Evolutionary conservation across 2,888 invertebrate genomes (phyloP), one percentile per base, ranked within the genome.

Genomic region (Oligia fasciuncula): DNA sequence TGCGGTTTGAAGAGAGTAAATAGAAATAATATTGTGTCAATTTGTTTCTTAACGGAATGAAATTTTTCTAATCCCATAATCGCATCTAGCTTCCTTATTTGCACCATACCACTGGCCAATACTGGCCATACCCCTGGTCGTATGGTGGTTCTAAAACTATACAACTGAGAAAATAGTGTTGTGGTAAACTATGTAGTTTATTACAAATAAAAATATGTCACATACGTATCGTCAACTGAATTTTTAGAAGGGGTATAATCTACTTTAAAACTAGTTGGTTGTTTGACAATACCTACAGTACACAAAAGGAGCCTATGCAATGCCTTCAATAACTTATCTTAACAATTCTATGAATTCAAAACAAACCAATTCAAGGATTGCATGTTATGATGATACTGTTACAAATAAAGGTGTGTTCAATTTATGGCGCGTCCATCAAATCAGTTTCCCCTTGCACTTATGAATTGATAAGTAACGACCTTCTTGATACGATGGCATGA

Each of bases 391-490:
- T 57, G 23, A 67, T 62, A 29, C 4, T n/a, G 14, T 29, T 17
- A 17, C 5, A 69, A 76, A 76, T 66, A 57, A 66, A 69, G 65
- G 43, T 49, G 43, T 49, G 68, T 76, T 35, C 43, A 68, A 68
- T 46, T 72, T 60, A 86, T 51, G 60, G 51, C 43, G 51, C 72
- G 71, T 72, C 77, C 66, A 79, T 87, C 76, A 83, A 80, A 80
- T 80, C 54, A 79, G 63, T 77, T 85, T 87, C 73, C 91, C 88
- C 85, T 88, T 89, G 84, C 89, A 84, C 87, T 87, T 87, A 84
- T 90, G 89, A 90, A 90, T 91, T 89, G 84, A 89, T 91, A 90
- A 90, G 66, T 66, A 85, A 79, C 87, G 92, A 90, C 94, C 94
- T 94, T 93, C 91, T 91, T 85, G 85, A 86, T 89, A 85, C 86